Conservation (phyloP, 2,797 vertebrate species). For the Aselliscus stoliczkanus region DNA sequence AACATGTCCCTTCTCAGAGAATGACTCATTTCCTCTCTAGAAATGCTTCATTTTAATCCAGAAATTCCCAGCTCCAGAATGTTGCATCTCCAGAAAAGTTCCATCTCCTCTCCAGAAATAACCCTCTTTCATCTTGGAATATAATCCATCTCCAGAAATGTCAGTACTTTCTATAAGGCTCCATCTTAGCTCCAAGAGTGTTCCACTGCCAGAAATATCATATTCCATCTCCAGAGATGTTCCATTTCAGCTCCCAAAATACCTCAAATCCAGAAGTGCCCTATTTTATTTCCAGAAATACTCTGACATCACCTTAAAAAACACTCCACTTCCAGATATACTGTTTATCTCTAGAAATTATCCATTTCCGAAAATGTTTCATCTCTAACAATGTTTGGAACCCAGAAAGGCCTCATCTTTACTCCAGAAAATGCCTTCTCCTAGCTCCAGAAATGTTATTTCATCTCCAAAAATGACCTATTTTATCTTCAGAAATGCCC, state of each 20-base stretch:
- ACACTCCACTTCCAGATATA: constrained; percentile 22
- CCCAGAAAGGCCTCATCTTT: constrained; percentile 22
- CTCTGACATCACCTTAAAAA: constrained; percentile 44
- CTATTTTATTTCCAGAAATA: constrained; percentile 59
- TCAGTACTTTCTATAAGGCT: neutral
- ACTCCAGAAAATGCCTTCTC: neutral
- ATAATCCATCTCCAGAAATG: constrained; percentile 38
- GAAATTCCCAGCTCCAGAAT: constrained; percentile 10
- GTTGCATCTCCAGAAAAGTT: neutral
- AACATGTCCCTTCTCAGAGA: neutral
- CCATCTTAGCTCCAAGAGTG: constrained; percentile 1
- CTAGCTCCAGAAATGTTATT: neutral
- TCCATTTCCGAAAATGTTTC: constrained; percentile 35
- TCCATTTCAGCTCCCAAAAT: constrained; percentile 52
- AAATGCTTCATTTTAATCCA: neutral
- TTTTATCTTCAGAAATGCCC: neutral
- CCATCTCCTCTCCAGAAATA: neutral
- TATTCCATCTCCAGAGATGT: constrained; percentile 45
- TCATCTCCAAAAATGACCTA: neutral
- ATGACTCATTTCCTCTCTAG: neutral
- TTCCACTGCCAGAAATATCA: constrained; percentile 22
- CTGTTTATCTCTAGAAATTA: constrained; percentile 38
- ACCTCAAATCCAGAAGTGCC: constrained; percentile 52
- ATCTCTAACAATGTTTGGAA: neutral
- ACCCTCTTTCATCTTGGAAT: neutral